phyloP scores from a whole-genome alignment of 2,888 invertebrate genomes.

The Volucella zonaria region DNA sequence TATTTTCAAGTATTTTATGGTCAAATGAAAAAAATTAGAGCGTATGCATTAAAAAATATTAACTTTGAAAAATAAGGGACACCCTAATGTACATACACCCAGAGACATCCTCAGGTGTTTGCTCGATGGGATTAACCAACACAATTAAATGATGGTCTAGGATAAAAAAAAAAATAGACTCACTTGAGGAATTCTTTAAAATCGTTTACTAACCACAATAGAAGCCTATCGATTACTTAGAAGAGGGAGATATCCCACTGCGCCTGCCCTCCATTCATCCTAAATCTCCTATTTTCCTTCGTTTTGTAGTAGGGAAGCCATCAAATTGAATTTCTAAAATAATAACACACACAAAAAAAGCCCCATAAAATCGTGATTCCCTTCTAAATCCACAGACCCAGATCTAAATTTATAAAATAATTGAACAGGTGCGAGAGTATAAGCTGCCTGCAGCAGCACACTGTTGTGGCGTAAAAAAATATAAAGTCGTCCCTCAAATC shows the following conservation, averaged over 20 bases:
- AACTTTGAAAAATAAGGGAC: too few relatives aligned
- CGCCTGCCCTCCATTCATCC: conserved; percentile 45
- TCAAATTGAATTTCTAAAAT: conserved; percentile 56
- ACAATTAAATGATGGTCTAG: too few relatives aligned
- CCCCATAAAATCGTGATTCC: conserved; percentile 44
- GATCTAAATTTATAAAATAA: conserved; percentile 62
- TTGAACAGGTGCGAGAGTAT: conserved; percentile 65
- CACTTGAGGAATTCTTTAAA: too few relatives aligned
- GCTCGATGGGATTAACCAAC: too few relatives aligned
- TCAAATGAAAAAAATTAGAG: too few relatives aligned
- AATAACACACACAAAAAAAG: conserved; percentile 30
- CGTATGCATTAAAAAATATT: too few relatives aligned
- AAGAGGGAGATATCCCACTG: conserved; percentile 12
- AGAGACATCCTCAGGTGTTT: too few relatives aligned
- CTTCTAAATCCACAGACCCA: conserved; percentile 24
- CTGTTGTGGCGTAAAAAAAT: not conserved
- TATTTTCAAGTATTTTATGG: too few relatives aligned
- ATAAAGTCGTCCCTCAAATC: conserved; percentile 16
- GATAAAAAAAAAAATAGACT: too few relatives aligned
- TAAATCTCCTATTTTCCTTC: conserved; percentile 19
- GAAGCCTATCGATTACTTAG: conserved; percentile 10
- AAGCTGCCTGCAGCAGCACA: conserved; percentile 26
- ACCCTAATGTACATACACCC: too few relatives aligned
- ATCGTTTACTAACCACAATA: too few relatives aligned
- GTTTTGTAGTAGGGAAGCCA: not conserved